Percentiles rank a stretch among this genome's conserved stretches.
These are phyloP conservation scores for Balanococcus diminutus DNA, from an alignment of 2,888 invertebrate species.

Conservation along the genomic window DNA sequence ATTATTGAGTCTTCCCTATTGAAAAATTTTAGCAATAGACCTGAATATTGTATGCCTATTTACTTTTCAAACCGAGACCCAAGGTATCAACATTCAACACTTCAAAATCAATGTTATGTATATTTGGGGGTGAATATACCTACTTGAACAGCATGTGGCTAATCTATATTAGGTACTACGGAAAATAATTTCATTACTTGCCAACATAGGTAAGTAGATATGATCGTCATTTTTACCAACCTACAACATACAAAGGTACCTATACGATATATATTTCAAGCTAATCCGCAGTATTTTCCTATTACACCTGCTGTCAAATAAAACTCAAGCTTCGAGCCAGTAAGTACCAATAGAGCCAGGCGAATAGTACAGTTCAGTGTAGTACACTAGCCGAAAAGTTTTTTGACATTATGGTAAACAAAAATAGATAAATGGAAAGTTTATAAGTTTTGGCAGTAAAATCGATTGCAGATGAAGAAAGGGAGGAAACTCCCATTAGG, in stretches of 20 bases:
- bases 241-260: not conserved
- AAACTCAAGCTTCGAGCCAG: not conserved
- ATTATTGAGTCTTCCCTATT: too few species aligned
- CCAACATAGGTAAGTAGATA: not conserved
- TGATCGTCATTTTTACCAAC: not conserved
- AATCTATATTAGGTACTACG: not conserved
- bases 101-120: too few species aligned
- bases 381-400: constrained; percentile 25
- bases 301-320: not conserved
- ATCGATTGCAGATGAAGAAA: constrained; percentile 53
- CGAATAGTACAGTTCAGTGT: not conserved
- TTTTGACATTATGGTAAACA: constrained; percentile 48
- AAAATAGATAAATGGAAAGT: constrained; percentile 55
- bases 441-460: constrained; percentile 54
- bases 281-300: not conserved
- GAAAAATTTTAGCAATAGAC: too few species aligned
- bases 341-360: not conserved
- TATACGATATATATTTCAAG: not conserved
- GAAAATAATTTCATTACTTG: not conserved
- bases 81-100: too few species aligned
- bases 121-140: not conserved
- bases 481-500: constrained; percentile 54
- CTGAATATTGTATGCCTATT: too few species aligned
- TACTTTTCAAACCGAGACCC: too few species aligned
- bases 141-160: not conserved